phyloP scores from a whole-genome alignment of 1,140 invertebrate genomes.

The Neomicropteryx cornuta region DNA sequence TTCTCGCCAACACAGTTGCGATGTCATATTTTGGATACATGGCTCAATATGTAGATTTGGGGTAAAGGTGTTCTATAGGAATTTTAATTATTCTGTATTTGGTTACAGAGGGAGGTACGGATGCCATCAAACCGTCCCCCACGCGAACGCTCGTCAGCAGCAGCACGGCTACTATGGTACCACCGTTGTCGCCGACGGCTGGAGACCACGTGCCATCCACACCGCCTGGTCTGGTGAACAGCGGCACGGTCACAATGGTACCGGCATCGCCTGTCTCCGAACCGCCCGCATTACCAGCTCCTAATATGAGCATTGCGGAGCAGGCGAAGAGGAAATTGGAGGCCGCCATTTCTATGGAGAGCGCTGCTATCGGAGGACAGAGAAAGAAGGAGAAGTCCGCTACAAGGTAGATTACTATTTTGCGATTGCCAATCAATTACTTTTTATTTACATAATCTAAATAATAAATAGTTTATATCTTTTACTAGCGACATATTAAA shows the following conservation, averaged over 20 bases:
- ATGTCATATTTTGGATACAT: too few species aligned
- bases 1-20: too few species aligned
- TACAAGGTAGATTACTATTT: slow-evolving; percentile 23
- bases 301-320: slow-evolving; percentile 15
- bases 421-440: not conserved
- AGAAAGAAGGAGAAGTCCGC: slow-evolving; percentile 49
- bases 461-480: not conserved
- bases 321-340: slow-evolving; percentile 59
- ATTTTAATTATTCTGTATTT: not conserved
- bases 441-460: not conserved
- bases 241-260: too few species aligned
- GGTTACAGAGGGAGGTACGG: slow-evolving; percentile 33
- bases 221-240: too few species aligned
- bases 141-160: slow-evolving; percentile 44
- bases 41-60: too few species aligned
- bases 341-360: slow-evolving; percentile 54
- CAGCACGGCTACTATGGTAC: too few species aligned
- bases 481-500: too few species aligned
- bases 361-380: slow-evolving; percentile 34
- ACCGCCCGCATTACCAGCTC: slow-evolving; percentile 21
- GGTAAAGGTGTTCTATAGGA: not conserved
- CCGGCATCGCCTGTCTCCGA: too few species aligned
- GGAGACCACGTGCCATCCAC: too few species aligned
- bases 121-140: slow-evolving; percentile 47
- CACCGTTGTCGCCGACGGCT: too few species aligned